Percentiles rank a stretch among this genome's conserved stretches.
Evolutionary conservation across 2,888 invertebrate genomes (phyloP).

Genomic region (Leptinotarsa tumamoca): DNA sequence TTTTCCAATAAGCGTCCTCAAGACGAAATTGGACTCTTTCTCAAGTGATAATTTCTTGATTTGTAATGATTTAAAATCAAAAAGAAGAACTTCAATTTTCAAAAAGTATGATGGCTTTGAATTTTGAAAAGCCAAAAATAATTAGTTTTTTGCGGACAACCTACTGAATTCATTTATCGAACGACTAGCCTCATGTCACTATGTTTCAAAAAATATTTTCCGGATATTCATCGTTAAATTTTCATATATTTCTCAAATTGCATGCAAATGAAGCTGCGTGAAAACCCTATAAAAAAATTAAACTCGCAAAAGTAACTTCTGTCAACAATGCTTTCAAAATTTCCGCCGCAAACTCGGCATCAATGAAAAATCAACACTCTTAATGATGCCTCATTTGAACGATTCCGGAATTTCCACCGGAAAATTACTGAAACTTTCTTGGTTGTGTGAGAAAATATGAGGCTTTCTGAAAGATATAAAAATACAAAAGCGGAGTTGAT

Average conservation of each 20-base stretch:
- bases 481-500: not conserved
- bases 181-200: no score
- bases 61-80: no score
- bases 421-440: conserved; percentile 14
- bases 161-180: no score
- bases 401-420: not conserved
- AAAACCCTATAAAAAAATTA: not conserved
- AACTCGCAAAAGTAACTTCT: not conserved
- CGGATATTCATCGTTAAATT: no score
- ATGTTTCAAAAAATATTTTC: no score
- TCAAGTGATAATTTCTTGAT: no score
- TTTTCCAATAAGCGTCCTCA: no score
- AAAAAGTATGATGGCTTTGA: no score
- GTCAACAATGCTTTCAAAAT: not conserved
- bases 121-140: no score
- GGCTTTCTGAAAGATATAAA: not conserved
- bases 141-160: no score
- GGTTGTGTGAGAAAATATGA: not conserved
- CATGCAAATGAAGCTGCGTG: not conserved
- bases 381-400: not conserved
- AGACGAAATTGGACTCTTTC: no score
- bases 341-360: conserved; percentile 5
- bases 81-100: no score
- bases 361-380: conserved; percentile 13
- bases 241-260: not conserved